Evolutionary conservation across 2,888 invertebrate species (phyloP).

Genomic region (Trachelus tabidus): DNA sequence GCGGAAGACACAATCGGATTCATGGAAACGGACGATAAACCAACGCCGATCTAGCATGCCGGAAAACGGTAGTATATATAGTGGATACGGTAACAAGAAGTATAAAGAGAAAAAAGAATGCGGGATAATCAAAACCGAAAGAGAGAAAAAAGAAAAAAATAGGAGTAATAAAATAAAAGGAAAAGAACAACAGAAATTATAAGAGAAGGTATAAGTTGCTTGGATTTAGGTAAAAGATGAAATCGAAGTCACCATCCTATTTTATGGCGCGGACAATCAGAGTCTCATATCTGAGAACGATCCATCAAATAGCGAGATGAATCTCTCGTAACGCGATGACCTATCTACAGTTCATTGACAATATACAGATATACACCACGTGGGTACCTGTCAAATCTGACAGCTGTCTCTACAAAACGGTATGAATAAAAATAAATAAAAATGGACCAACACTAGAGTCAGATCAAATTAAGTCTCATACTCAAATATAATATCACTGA

Average conservation of each 20-base stretch:
- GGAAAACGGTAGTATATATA: not conserved
- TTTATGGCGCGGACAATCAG: conserved; percentile 41
- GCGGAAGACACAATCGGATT: conserved; percentile 7
- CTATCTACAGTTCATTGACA: conserved; percentile 23
- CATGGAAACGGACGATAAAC: conserved; percentile 34
- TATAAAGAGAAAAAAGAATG: not conserved
- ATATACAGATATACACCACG: not conserved
- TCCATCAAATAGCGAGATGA: not conserved
- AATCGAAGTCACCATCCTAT: not conserved
- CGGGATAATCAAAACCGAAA: not conserved
- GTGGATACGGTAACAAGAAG: not conserved
- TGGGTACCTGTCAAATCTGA: too few species aligned
- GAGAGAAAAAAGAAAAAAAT: not conserved
- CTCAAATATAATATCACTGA: too few species aligned
- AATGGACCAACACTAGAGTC: too few species aligned
- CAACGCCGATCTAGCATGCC: conserved; percentile 29
- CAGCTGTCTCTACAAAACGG: too few species aligned
- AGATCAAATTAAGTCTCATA: too few species aligned
- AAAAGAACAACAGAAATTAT: not conserved
- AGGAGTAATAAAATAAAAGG: not conserved
- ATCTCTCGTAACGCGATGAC: conserved; percentile 38
- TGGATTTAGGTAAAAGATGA: conserved; percentile 15
- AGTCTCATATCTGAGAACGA: conserved; percentile 36
- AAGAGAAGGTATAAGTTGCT: not conserved
- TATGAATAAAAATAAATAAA: too few species aligned